phyloP scores from a whole-genome alignment of 2,113 vertebrate genomes.

The Lipotes vexillifer region DNA sequence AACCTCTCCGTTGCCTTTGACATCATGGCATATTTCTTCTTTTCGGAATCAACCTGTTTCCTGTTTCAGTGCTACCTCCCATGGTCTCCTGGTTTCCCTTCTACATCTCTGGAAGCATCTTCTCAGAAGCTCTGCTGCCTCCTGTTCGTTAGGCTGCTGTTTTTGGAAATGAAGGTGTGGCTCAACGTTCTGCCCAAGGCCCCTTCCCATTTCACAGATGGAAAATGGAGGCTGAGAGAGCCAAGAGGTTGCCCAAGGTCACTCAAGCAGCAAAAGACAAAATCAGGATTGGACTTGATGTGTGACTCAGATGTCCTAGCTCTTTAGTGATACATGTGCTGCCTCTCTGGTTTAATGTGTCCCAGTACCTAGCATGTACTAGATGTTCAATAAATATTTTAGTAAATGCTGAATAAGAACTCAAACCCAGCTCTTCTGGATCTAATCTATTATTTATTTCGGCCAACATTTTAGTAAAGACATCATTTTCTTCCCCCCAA shows the following conservation, averaged over 20 bases:
- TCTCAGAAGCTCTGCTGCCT: too few relatives aligned
- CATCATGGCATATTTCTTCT: neutral
- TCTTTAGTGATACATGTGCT: fast-evolving
- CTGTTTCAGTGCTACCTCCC: neutral
- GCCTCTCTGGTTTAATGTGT: neutral
- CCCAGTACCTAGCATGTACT: neutral
- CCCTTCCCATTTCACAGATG: neutral
- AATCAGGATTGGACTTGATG: neutral
- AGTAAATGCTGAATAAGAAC: neutral
- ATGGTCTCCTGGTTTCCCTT: neutral
- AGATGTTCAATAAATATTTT: neutral
- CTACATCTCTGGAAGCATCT: neutral
- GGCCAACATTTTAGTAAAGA: neutral
- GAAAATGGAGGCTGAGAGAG: neutral
- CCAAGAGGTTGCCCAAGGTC: too few relatives aligned
- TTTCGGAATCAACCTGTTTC: neutral
- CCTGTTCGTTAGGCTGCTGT: too few relatives aligned
- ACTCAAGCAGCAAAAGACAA: neutral
- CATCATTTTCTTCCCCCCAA: neutral
- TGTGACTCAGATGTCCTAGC: neutral
- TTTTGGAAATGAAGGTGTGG: neutral
- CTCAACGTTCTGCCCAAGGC: neutral
- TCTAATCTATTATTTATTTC: neutral
- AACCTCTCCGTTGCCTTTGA: neutral
- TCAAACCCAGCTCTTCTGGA: neutral